These are phyloP conservation scores for Magallana nippona DNA, from an alignment of 2,888 invertebrate species.

Conservation along the genomic window DNA sequence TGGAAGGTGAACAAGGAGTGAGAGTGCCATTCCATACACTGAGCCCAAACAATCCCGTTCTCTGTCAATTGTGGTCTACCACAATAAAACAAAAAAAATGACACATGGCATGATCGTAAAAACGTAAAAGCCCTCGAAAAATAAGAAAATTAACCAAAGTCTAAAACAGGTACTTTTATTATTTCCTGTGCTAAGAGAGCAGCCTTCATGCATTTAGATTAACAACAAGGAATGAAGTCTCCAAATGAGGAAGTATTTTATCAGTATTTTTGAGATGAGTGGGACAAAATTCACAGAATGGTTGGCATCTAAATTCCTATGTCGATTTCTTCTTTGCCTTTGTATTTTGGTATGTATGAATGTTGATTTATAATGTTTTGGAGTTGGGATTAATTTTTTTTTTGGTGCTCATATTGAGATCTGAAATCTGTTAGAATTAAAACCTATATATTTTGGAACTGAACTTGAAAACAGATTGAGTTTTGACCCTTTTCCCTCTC, in stretches of 20 bases:
- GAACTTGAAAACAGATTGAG: no score
- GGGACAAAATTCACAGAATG: slow-evolving; percentile 18
- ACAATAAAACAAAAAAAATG: slow-evolving; percentile 13
- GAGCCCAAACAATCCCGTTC: background rate
- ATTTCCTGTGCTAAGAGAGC: slow-evolving; percentile 16
- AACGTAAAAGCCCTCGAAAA: background rate
- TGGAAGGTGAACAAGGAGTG: slow-evolving; percentile 2
- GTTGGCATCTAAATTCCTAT: background rate
- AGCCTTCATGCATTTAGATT: background rate
- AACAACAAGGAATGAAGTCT: slow-evolving; percentile 22
- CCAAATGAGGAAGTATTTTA: slow-evolving; percentile 1
- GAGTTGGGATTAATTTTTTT: no score
- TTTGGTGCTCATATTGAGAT: no score
- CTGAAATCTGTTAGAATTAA: no score
- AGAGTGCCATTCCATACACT: background rate
- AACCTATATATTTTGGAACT: no score
- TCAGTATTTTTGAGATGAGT: background rate
- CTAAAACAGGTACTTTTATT: background rate
- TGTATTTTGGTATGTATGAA: background rate
- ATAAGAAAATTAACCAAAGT: slow-evolving; percentile 7
- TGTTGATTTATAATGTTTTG: background rate
- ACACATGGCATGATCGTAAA: slow-evolving; percentile 23
- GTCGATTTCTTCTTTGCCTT: background rate
- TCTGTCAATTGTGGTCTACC: slow-evolving; percentile 19
- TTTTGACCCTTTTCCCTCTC: no score